Base-by-base conservation (phyloP, 2,888 invertebrate species). In the Acleris laterana region DNA sequence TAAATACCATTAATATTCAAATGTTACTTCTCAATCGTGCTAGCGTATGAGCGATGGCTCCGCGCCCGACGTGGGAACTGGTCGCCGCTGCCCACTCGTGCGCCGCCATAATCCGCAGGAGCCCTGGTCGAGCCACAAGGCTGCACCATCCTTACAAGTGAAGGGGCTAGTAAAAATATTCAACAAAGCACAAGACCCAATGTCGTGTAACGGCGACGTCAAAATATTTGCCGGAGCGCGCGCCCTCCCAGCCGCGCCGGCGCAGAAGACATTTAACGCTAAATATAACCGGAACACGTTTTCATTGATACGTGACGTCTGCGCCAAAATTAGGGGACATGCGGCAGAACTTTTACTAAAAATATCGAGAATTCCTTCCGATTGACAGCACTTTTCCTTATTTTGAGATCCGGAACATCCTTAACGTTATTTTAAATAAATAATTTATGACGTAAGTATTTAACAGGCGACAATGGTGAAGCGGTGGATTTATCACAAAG, bases 201-300 rank as follows among this genome's bases (percentile, higher is more conserved):
- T 22, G 60, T 44, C 32, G 55, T 56, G 60, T 32, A 48, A 20
- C 20, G 49, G 20, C 32, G 42, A 42, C 60, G 65, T 65, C 65
- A 50, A 65, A 65, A 65, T 55, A 61, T 65, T 61, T 32, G 46
- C 50, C 55, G 55, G 17, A 61, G 55, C 55, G 38, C 38, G 38
- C 13, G 9, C 38, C 1, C 38, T 0, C 13, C 13, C 38, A 13
- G 13, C 13, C 38, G 32, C 38, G 32, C 11, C 3, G 9, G 28
- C 7, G 32, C 62, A 38, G 48, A 62, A 57, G 17, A 52, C 51
- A 61, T 66, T 57, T 51, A 22, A 62, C 66, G 62, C 66, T 62
- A 57, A 52, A 57, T 66, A 25, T 49, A 50, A 51, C 51, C 25
- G n/a, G 44, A 44, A 28, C 61, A 66, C 61, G 46, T 66, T 57